Conservation (phyloP, 2,113 vertebrate species). For the Pleuronectes platessa region DNA sequence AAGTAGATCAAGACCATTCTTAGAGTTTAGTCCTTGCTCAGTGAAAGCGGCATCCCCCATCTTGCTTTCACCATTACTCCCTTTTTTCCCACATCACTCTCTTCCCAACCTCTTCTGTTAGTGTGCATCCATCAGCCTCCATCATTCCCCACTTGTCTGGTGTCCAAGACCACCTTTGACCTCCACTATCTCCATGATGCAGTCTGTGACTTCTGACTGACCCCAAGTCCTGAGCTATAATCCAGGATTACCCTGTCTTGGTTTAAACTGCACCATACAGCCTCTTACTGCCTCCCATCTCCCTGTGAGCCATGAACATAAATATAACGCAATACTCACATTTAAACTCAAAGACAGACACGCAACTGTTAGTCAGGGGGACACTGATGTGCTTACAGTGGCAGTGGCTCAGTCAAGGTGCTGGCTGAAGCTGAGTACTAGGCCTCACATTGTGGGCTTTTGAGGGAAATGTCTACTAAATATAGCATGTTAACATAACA, state of each 20-base stretch:
- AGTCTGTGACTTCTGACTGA: constrained; percentile 69
- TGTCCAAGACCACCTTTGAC: constrained; percentile 38
- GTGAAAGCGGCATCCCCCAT: too few relatives aligned
- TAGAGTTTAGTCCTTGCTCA: too few relatives aligned
- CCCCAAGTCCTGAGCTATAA: constrained; percentile 72
- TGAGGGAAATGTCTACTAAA: constrained; percentile 57
- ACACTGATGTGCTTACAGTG: too few relatives aligned
- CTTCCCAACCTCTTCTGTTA: neutral
- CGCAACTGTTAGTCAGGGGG: neutral
- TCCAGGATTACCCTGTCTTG: constrained; percentile 72
- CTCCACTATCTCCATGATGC: constrained; percentile 38
- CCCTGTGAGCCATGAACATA: constrained; percentile 29
- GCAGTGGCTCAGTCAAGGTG: neutral
- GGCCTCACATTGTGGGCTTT: constrained; percentile 52
- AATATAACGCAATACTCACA: constrained; percentile 28
- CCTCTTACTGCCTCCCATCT: constrained; percentile 40
- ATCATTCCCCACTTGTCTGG: constrained; percentile 31
- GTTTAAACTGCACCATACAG: constrained; percentile 48
- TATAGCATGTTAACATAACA: constrained; percentile 69
- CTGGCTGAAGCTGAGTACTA: constrained; percentile 9
- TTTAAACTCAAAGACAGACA: constrained; percentile 11
- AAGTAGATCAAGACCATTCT: too few relatives aligned
- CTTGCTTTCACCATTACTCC: neutral
- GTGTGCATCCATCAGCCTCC: constrained; percentile 18
- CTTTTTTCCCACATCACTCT: neutral